These are phyloP conservation scores for Geotrupes spiniger DNA, from an alignment of 2,888 invertebrate species.

Conservation along the genomic window DNA sequence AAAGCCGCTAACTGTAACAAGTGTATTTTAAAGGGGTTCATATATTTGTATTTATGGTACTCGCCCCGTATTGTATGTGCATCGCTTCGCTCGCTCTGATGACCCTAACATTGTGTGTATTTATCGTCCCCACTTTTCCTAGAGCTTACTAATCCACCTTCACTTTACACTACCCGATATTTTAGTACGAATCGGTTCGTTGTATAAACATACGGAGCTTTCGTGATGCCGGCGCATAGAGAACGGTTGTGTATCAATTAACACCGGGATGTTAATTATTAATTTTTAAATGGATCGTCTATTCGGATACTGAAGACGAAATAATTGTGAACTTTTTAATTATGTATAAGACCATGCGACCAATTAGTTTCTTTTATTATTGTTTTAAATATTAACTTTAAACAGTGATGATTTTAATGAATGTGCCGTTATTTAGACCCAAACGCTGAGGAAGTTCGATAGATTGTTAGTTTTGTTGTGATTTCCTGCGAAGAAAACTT, in stretches of 20 bases:
- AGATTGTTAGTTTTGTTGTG: neutral
- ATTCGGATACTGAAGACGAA: too few relatives aligned
- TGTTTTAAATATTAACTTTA: too few relatives aligned
- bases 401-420: too few relatives aligned
- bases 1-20: neutral
- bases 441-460: too few relatives aligned
- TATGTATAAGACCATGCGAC: too few relatives aligned
- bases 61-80: conserved; percentile 9
- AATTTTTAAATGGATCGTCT: too few relatives aligned
- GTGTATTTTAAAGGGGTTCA: neutral
- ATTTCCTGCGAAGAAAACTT: neutral
- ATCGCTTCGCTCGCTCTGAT: conserved; percentile 20
- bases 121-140: conserved; percentile 23
- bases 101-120: conserved; percentile 14
- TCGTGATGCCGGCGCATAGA: neutral
- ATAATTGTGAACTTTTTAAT: too few relatives aligned
- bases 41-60: conserved; percentile 4
- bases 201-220: conserved; percentile 7
- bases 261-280: too few relatives aligned
- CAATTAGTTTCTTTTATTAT: too few relatives aligned
- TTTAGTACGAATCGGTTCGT: conserved; percentile 17
- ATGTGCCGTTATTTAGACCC: too few relatives aligned
- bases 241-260: neutral
- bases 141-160: conserved; percentile 25
- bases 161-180: conserved; percentile 26